Evolutionary conservation across 2,797 vertebrate species (phyloP).

Genomic region (Pelodytes ibericus): DNA sequence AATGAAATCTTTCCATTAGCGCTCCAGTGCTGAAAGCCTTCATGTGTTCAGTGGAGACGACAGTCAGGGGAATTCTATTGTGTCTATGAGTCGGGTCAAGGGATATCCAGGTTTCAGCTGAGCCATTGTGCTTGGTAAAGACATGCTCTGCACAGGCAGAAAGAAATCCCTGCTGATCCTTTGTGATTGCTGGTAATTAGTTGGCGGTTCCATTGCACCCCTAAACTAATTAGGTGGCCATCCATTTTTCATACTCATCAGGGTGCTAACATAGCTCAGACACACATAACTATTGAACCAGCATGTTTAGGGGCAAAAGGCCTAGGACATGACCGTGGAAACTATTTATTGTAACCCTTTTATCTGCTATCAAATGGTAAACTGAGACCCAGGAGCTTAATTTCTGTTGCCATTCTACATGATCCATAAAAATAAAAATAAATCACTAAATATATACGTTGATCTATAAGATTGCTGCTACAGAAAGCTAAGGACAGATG

Average conservation of each 20-base stretch:
- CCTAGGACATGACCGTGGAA: not conserved
- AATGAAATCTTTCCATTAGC: not conserved
- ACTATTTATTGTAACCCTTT: no score
- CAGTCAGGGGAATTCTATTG: not conserved
- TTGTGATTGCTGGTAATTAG: constrained; percentile 1
- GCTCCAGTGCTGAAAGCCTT: not conserved
- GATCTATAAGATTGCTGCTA: no score
- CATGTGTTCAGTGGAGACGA: not conserved
- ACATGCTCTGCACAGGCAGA: not conserved
- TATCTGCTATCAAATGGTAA: no score
- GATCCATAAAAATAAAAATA: no score
- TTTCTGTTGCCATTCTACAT: no score
- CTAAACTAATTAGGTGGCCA: not conserved
- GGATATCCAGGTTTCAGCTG: not conserved
- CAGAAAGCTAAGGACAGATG: no score
- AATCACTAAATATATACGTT: no score
- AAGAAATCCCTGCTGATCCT: constrained; percentile 6
- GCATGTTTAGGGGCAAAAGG: not conserved
- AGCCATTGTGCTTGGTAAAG: not conserved
- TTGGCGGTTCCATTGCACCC: constrained; percentile 1
- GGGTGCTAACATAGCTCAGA: not conserved
- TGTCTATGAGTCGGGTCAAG: not conserved
- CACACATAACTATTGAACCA: not conserved
- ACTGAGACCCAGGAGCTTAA: no score
- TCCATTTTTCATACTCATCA: not conserved